These are phyloP conservation scores for Oxytorus armatus DNA, from an alignment of 2,888 invertebrate genomes.

Conservation along the genomic window DNA sequence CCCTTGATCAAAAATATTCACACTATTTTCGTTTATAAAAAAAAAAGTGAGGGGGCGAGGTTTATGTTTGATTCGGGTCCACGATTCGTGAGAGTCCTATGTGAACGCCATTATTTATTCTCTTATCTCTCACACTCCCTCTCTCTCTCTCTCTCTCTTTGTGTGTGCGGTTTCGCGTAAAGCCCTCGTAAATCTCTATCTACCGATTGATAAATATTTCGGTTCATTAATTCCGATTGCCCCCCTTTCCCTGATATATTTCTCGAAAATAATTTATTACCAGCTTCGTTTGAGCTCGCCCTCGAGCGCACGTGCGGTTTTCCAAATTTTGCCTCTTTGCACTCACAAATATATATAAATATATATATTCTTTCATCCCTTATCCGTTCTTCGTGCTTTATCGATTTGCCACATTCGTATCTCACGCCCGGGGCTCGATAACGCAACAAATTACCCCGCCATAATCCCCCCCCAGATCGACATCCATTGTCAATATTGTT, in stretches of 20 bases:
- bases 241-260: too few species aligned
- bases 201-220: conserved; percentile 53
- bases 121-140: conserved; percentile 38
- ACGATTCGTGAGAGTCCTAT: conserved; percentile 13
- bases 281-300: neutral
- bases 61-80: conserved; percentile 54
- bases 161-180: conserved; percentile 1
- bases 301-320: neutral
- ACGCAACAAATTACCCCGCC: too few species aligned
- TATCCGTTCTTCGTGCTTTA: neutral
- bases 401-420: conserved; percentile 30
- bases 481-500: too few species aligned
- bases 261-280: conserved; percentile 40
- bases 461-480: too few species aligned
- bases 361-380: conserved; percentile 1
- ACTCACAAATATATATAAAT: too few species aligned
- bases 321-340: neutral
- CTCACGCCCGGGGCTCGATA: too few species aligned
- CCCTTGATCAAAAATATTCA: too few species aligned
- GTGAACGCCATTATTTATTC: conserved; percentile 39
- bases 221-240: conserved; percentile 58
- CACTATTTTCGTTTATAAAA: neutral
- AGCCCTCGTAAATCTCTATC: conserved; percentile 33
- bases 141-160: too few species aligned
- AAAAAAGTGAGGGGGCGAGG: too few species aligned